phyloP scores from a whole-genome alignment of 2,888 invertebrate species.

The Lithophane leautieri region DNA sequence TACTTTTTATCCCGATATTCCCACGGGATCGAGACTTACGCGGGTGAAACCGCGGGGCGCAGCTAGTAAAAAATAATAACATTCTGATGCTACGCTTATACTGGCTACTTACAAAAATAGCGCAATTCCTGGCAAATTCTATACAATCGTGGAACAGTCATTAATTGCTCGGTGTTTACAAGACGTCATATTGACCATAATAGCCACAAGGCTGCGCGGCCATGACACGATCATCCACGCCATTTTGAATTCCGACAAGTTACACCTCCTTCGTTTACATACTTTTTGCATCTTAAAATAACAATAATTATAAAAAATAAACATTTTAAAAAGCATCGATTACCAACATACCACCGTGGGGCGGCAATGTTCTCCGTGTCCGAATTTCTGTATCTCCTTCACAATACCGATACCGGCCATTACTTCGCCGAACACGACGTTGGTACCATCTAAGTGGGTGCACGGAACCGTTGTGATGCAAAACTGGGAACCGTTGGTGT shows the following conservation, averaged over 20 bases:
- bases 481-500: conserved; percentile 98
- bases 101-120: neutral
- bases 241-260: neutral
- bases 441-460: conserved; percentile 94
- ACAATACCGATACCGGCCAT: conserved; percentile 93
- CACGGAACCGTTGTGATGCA: conserved; percentile 95
- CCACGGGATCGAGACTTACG: no score
- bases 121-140: neutral
- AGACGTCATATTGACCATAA: neutral
- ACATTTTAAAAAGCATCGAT: conserved; percentile 51
- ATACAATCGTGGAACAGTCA: neutral
- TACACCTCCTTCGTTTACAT: conserved; percentile 5
- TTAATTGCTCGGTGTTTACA: no score
- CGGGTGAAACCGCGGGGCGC: no score
- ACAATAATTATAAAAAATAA: conserved; percentile 10
- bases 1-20: no score
- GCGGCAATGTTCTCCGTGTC: conserved; percentile 88
- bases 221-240: no score
- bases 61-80: neutral
- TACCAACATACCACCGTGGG: conserved; percentile 91
- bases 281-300: neutral
- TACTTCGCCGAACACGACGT: conserved; percentile 96
- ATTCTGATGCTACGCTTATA: neutral
- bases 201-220: no score
- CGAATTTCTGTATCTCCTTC: conserved; percentile 92